phyloP scores from a whole-genome alignment of 2,888 invertebrate species.

The Drosophila prolongata region DNA sequence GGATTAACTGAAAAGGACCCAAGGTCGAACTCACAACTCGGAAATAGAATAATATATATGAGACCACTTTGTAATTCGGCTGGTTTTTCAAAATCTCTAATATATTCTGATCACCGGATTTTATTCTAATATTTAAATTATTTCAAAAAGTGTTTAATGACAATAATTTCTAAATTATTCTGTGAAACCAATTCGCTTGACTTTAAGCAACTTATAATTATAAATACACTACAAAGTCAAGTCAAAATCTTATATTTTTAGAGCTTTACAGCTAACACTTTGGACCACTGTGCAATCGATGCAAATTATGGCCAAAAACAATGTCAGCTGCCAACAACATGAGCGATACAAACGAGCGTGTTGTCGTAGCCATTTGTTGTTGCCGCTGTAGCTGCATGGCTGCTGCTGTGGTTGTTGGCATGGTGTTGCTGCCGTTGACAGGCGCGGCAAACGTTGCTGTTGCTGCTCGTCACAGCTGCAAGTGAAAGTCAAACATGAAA shows the following conservation, averaged over 20 bases:
- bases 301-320: slow-evolving; percentile 64
- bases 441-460: slow-evolving; percentile 45
- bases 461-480: slow-evolving; percentile 69
- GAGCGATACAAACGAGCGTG: slow-evolving; percentile 34
- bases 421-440: slow-evolving; percentile 58
- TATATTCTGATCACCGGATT: too few relatives aligned
- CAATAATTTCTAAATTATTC: too few relatives aligned
- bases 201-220: too few relatives aligned
- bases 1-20: background rate
- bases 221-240: too few relatives aligned
- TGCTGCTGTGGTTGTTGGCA: slow-evolving; percentile 26
- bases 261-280: background rate
- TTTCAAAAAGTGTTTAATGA: too few relatives aligned
- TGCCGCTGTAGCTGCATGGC: slow-evolving; percentile 8
- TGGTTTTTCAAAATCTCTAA: too few relatives aligned
- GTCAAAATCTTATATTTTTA: too few relatives aligned
- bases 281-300: slow-evolving; percentile 59
- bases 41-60: too few relatives aligned
- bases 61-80: too few relatives aligned
- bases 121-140: too few relatives aligned
- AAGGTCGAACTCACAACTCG: background rate
- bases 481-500: slow-evolving; percentile 76
- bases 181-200: too few relatives aligned
- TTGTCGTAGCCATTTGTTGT: slow-evolving; percentile 29
- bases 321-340: slow-evolving; percentile 43